Conservation (phyloP, 2,888 invertebrate genomes). For the Anaspis maculata region DNA sequence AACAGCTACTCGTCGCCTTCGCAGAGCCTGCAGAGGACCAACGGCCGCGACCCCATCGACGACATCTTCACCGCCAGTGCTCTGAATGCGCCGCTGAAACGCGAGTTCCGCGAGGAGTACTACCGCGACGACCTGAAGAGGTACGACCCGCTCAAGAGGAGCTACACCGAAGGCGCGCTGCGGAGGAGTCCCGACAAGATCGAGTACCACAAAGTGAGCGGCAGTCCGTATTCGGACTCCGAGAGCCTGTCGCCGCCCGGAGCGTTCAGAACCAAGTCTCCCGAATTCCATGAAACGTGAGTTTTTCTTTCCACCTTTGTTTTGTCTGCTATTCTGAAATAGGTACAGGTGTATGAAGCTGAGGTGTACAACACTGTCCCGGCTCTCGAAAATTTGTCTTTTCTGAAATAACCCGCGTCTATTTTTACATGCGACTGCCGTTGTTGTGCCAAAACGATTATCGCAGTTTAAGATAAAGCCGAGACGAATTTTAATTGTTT, state of each 20-base stretch:
- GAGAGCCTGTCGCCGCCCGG: constrained; percentile 40
- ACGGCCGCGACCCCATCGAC: constrained; percentile 39
- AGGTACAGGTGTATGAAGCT: too few relatives aligned
- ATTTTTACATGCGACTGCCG: too few relatives aligned
- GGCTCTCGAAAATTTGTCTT: too few relatives aligned
- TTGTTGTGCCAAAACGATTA: too few relatives aligned
- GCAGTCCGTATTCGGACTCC: constrained; percentile 39
- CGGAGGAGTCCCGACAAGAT: constrained; percentile 32
- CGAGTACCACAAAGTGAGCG: constrained; percentile 23
- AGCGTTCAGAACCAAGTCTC: constrained; percentile 39
- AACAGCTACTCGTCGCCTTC: constrained; percentile 13
- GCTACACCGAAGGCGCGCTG: constrained; percentile 38
- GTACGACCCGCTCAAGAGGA: constrained; percentile 39
- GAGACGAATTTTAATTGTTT: too few relatives aligned
- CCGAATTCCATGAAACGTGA: constrained; percentile 46
- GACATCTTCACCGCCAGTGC: constrained; percentile 40
- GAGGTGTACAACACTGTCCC: too few relatives aligned
- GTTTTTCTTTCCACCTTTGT: too few relatives aligned
- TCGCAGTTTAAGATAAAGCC: too few relatives aligned
- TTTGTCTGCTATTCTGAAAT: too few relatives aligned
- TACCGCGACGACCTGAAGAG: constrained; percentile 36
- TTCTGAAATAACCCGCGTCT: too few relatives aligned
- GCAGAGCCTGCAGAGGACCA: constrained; percentile 5
- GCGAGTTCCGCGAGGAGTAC: constrained; percentile 38
- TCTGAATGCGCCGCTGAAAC: constrained; percentile 32